A percentile compares a stretch with the other conserved stretches of the same genome.
Evolutionary conservation across 2,888 invertebrate species (phyloP).

Genomic region (Parnassius apollo): DNA sequence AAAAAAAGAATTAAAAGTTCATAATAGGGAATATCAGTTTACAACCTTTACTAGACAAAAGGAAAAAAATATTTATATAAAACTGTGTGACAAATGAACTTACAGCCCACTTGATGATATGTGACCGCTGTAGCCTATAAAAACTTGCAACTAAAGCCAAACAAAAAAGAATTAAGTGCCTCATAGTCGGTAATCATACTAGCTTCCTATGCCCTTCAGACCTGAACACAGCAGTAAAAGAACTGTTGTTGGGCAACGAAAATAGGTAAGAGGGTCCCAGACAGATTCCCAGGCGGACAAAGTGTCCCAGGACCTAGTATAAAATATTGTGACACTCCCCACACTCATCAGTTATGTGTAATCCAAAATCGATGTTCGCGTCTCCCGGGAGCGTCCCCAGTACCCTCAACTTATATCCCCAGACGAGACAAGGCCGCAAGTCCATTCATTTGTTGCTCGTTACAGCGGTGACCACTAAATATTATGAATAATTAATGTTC

Average conservation of each 20-base stretch:
- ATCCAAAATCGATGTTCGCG: constrained; percentile 29
- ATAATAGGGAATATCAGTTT: background rate
- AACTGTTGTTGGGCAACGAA: no score
- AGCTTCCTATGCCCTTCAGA: no score
- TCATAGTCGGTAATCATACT: no score
- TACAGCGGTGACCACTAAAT: constrained; percentile 40
- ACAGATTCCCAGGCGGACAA: no score
- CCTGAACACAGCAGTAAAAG: no score
- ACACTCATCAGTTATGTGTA: constrained; percentile 26
- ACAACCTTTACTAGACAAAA: background rate
- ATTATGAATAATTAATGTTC: constrained; percentile 46
- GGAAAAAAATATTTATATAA: background rate
- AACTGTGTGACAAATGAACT: background rate
- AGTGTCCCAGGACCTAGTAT: no score
- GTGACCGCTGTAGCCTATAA: no score
- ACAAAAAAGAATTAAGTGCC: no score
- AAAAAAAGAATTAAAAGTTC: background rate
- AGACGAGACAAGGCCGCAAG: constrained; percentile 28
- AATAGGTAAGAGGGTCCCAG: no score
- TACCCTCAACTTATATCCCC: constrained; percentile 4
- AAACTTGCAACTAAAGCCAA: no score
- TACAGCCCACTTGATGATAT: no score
- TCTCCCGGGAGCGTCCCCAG: constrained; percentile 30
- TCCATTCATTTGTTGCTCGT: constrained; percentile 45
- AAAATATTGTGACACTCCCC: no score